Percentiles rank a stretch among this genome's conserved stretches.
These are phyloP conservation scores for Ctenopoma kingsleyae DNA, from an alignment of 2,797 vertebrate species.

Conservation along the genomic window DNA sequence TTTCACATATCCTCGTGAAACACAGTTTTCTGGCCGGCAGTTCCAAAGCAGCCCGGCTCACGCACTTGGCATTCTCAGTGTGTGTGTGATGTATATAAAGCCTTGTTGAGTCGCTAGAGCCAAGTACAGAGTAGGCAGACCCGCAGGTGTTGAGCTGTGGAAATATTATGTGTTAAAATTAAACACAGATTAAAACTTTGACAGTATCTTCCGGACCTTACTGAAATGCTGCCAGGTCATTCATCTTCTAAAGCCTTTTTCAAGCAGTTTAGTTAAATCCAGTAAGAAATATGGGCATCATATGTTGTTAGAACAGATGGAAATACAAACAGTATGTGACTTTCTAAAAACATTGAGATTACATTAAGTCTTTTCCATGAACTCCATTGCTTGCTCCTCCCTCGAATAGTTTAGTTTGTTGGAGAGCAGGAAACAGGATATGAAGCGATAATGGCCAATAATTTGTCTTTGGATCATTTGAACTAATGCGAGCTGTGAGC, in stretches of 20 bases:
- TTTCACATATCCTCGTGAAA: slow-evolving; percentile 43
- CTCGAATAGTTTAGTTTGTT: slow-evolving; percentile 30
- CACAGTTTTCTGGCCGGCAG: slow-evolving; percentile 13
- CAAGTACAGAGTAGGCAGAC: slow-evolving; percentile 41
- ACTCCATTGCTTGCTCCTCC: slow-evolving; percentile 5
- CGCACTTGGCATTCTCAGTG: background rate
- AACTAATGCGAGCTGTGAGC: slow-evolving; percentile 22
- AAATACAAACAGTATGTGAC: background rate
- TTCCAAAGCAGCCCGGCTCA: slow-evolving; percentile 21
- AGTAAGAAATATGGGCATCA: background rate
- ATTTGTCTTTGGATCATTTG: slow-evolving; percentile 24
- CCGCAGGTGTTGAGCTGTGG: slow-evolving; percentile 43
- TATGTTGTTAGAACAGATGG: slow-evolving; percentile 12
- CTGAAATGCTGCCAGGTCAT: slow-evolving; percentile 8
- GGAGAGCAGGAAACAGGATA: slow-evolving; percentile 33
- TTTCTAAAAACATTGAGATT: slow-evolving; percentile 7
- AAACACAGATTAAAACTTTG: no score
- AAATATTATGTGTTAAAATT: slow-evolving; percentile 39
- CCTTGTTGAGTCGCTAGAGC: slow-evolving; percentile 29
- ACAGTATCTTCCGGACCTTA: slow-evolving; percentile 14
- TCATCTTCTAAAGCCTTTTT: slow-evolving; percentile 23
- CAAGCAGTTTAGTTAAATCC: background rate
- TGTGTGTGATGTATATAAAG: slow-evolving; percentile 25
- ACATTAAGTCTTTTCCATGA: slow-evolving; percentile 8
- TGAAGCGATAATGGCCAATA: slow-evolving; percentile 36